Conservation (phyloP, 1,140 invertebrate species). For the Bombus consobrinus region DNA sequence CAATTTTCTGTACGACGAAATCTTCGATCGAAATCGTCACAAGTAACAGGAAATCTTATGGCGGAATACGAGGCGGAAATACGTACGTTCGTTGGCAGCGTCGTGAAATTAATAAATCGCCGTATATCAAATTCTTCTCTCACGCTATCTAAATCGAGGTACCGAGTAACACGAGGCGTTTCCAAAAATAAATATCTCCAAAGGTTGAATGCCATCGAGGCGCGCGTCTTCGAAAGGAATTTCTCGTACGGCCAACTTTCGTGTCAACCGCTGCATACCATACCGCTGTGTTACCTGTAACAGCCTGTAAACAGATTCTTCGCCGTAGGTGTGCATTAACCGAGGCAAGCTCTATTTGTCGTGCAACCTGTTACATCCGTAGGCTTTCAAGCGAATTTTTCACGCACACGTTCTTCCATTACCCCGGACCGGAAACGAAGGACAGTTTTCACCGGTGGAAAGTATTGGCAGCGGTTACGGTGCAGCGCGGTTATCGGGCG, state of each 20-base stretch:
- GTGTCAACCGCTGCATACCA: slow-evolving; percentile 28
- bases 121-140: neutral
- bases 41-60: neutral
- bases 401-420: neutral
- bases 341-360: neutral
- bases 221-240: slow-evolving; percentile 25
- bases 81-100: too few relatives aligned
- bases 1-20: neutral
- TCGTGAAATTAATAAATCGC: neutral
- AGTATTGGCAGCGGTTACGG: neutral
- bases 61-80: too few relatives aligned
- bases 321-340: too few relatives aligned
- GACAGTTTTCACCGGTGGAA: neutral
- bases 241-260: slow-evolving; percentile 30
- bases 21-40: neutral
- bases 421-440: neutral
- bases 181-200: slow-evolving; percentile 24
- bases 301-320: slow-evolving; percentile 26
- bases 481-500: slow-evolving; percentile 1
- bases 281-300: neutral
- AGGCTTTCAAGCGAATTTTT: neutral
- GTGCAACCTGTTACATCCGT: neutral
- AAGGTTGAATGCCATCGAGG: neutral
- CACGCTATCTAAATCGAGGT: neutral
- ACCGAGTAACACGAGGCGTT: neutral